Base-by-base conservation (phyloP, 2,113 vertebrate species). In the Stomatorhinus ivindoensis region DNA sequence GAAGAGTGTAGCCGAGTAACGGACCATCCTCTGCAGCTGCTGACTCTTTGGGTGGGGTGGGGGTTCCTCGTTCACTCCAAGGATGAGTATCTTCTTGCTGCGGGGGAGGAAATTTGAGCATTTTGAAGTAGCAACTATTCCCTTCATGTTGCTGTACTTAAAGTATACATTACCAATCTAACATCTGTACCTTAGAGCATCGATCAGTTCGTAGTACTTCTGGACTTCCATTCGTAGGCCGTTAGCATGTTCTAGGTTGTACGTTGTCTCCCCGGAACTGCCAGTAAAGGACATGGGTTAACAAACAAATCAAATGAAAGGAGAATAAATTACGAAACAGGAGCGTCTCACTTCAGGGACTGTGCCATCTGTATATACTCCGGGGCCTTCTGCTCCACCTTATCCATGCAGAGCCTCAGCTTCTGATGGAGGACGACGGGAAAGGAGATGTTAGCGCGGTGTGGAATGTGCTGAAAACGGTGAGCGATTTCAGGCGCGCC, bases 81-180 rank as follows among this genome's bases (percentile, higher is more conserved):
- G 95, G 88, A 96, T 98, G 91, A 99, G 93, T 93, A 99, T 99
- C 96, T 96, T 99, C 94, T 99, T 99, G 95, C 98, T 99, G 93
- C 88, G 92, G 89, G 91, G 19, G 90, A 0, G 90, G 0, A 91
- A 87, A 24, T 51, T 21, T 0, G 1, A 61, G 76, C 44, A 15
- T 80, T 53, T 11, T 42, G 42, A 55, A 53, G 13, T 8, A 31
- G 3, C 80, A 48, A 35, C 31, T 76, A 8, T 1, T 11, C 3
- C 46, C n/a, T 3, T 39, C 1, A 55, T 83, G 88, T 89, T 46
- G 0, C 17, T 82, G 44, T 65, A 47, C 15, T 89, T 39, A 10
- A 31, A 48, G 21, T 35, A 47, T 24, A 89, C 90, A 39, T 42
- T 24, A 84, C n/a, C 84, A 69, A 2, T 6, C 15, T 87, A 1